Base-by-base conservation (phyloP, 2,113 vertebrate species). In the Percopsis transmontana region DNA sequence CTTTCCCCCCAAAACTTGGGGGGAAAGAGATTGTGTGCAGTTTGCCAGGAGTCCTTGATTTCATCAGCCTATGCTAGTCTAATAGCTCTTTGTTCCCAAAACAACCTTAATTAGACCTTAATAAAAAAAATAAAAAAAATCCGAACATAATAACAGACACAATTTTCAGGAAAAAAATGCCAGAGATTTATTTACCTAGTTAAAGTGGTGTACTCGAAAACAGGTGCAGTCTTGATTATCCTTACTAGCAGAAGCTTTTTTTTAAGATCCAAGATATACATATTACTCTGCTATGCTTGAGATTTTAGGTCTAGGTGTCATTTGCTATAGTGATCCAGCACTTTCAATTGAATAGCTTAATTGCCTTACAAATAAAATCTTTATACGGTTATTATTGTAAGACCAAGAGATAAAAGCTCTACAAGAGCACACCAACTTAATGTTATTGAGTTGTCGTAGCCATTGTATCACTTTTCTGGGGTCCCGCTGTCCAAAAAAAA, bases 151-250 rank as follows among this genome's bases (percentile, higher is more conserved):
- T 38, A 45, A 53, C 21, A 21, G 7, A 13, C 1, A 24, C 20
- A 64, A 23, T 40, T 16, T 54, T 19, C 20, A 39, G 15, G 63
- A 64, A 57, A 57, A 18, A 58, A 51, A 76, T 66, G 23, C 2
- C 47, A 51, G 27, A 11, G 2, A 54, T 86, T 81, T 79, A 79
- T 79, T 79, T 24, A 69, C 48, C 57, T 47, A 60, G 54, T 23
- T 74, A 67, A 58, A 60, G 50, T 42, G 45, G 58, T 52, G 11
- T n/a, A 14, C 67, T 51, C 66, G 71, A 47, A 70, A 56, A 33
- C 27, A 33, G 27, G 27, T n/a, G n/a, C n/a, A 33, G 27, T 33
- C 27, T 33, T n/a, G n/a, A n/a, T n/a, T n/a, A n/a, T n/a, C n/a
- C n/a, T n/a, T n/a, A n/a, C n/a, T n/a, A n/a, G n/a, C 27, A 33